Evolutionary conservation across 1,140 invertebrate genomes (phyloP), one percentile per base, ranked within the genome.

Genomic region (Metopolophium dirhodum): DNA sequence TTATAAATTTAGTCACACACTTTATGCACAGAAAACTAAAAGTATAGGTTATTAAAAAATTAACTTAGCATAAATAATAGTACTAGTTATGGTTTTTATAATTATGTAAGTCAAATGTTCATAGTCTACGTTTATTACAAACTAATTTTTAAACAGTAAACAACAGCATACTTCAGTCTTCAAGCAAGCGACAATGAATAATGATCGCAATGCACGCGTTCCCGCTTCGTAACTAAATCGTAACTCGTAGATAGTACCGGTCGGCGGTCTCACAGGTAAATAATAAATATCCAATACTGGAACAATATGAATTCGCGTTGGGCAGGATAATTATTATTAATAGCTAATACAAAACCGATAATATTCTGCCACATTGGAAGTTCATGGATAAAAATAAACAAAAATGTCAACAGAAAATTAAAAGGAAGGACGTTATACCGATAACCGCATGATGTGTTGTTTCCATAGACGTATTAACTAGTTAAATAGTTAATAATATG

Each of bases 341-440:
- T 82, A 83, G 35, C 7, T 37, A 37, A 37, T 37, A 83, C 35
- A 83, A 83, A 83, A 35, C 20, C 77, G 35, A 83, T 83, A 83
- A 83, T 37, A 83, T 83, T 37, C 77, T 83, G 2, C 35, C 77
- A 83, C 77, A 37, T 77, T 68, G 61, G 61, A 68, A 68, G 61
- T 68, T n/a, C n/a, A 77, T 35, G 61, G 61, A 77, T 77, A 77
- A 18, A 77, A 77, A 77, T 77, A 77, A 77, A 77, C 14, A 77
- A 77, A 77, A 68, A 77, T 18, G 61, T 77, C n/a, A 77, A 77
- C 61, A n/a, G 61, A 77, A 77, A 77, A 77, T 77, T 77, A n/a
- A 77, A n/a, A 77, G 61, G 57, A 61, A 26, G 11, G 61, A 77
- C n/a, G 4, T 68, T n/a, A n/a, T 35, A 77, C 4, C 11, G 11